Percentiles rank a stretch among this genome's conserved stretches.
Evolutionary conservation across 2,888 invertebrate genomes (phyloP).

Genomic region (Gymnoscelis rufifasciata): DNA sequence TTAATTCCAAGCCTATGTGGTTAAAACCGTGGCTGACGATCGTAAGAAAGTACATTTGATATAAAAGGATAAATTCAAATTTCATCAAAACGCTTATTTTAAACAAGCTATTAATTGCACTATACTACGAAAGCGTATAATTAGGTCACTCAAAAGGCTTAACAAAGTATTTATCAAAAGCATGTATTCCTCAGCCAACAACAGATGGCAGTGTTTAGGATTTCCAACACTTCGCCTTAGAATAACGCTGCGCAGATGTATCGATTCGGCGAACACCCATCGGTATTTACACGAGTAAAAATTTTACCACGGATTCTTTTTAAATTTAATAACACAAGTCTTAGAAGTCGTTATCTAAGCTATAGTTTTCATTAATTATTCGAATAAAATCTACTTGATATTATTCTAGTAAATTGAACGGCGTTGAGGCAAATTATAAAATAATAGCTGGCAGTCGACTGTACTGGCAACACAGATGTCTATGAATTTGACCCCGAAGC

Average conservation of each 20-base stretch:
- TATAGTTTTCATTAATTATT: constrained; percentile 13
- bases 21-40: too few species aligned
- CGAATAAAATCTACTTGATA: background rate
- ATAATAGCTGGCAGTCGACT: constrained; percentile 17
- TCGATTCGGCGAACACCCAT: constrained; percentile 59
- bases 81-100: too few species aligned
- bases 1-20: too few species aligned
- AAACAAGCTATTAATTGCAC: too few species aligned
- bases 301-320: constrained; percentile 27
- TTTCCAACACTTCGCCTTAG: constrained; percentile 43
- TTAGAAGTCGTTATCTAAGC: background rate
- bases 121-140: background rate
- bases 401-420: constrained; percentile 10
- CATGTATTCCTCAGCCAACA: constrained; percentile 12
- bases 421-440: constrained; percentile 7
- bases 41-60: too few species aligned
- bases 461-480: constrained; percentile 68
- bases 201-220: constrained; percentile 57
- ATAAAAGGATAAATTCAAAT: too few species aligned
- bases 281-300: constrained; percentile 62
- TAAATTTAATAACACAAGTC: constrained; percentile 10
- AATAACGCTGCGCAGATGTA: constrained; percentile 71
- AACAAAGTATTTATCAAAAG: constrained; percentile 1
- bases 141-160: constrained; percentile 8
- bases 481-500: constrained; percentile 80